Conservation (phyloP, 2,797 vertebrate genomes). For the Fundulus diaphanus region DNA sequence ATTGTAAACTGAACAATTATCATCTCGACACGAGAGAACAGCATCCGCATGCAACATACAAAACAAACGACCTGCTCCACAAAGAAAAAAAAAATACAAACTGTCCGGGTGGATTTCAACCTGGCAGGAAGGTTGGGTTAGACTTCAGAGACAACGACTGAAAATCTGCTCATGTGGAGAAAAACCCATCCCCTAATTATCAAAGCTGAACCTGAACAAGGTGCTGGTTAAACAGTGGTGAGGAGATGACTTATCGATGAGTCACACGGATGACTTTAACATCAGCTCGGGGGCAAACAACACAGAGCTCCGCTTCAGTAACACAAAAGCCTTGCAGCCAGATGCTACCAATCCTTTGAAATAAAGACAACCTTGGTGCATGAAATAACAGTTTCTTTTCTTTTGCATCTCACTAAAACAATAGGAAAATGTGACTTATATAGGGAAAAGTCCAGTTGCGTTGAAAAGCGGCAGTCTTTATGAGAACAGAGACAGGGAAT, state of each 20-base stretch:
- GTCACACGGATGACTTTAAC: neutral
- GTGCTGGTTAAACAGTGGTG: neutral
- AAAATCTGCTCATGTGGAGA: neutral
- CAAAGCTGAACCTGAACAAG: neutral
- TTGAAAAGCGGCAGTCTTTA: neutral
- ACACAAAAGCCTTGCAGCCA: neutral
- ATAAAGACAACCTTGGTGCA: neutral
- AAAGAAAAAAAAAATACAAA: slow-evolving; percentile 8
- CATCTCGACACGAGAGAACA: slow-evolving; percentile 44
- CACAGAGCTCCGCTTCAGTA: neutral
- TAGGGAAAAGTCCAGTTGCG: neutral
- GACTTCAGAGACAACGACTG: neutral
- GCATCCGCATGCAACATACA: slow-evolving; percentile 60
- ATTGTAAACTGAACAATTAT: neutral
- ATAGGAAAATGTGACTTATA: neutral
- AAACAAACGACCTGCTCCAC: slow-evolving; percentile 18
- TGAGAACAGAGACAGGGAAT: neutral
- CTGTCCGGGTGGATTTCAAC: neutral
- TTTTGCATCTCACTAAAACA: slow-evolving; percentile 21
- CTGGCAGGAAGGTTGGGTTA: neutral
- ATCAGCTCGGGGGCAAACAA: neutral
- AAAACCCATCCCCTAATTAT: neutral
- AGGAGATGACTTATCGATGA: neutral
- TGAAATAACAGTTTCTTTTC: slow-evolving; percentile 7
- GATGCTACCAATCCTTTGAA: neutral